Conservation (phyloP, 2,113 vertebrate genomes). For the Eupsittula cactorum region DNA sequence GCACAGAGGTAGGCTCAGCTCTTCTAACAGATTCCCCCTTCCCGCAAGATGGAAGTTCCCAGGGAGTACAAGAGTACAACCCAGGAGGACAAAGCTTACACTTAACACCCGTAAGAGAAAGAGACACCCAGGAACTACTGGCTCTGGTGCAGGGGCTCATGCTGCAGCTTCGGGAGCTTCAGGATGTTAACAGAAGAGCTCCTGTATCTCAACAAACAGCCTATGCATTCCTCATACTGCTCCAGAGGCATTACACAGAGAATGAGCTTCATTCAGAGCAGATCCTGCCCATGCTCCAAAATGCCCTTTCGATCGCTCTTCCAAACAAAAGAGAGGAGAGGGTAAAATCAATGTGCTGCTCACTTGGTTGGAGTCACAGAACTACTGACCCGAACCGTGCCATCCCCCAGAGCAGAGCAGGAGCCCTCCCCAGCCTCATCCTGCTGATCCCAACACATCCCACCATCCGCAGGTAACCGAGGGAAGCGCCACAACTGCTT, state of each 20-base stretch:
- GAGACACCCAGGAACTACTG: not conserved
- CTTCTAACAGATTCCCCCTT: not conserved
- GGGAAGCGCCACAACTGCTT: not conserved
- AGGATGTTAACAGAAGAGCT: rapidly evolving
- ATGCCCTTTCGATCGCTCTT: not conserved
- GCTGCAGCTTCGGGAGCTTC: not conserved
- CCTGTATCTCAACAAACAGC: not conserved
- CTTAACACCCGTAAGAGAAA: not conserved
- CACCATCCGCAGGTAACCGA: not conserved
- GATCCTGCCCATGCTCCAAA: not conserved
- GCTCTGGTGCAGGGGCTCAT: not conserved
- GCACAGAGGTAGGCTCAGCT: not conserved
- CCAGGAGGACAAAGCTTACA: not conserved
- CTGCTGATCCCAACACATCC: rapidly evolving
- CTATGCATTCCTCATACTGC: not conserved
- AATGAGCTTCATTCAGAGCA: not conserved
- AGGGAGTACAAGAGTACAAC: rapidly evolving
- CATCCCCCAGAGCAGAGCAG: not conserved
- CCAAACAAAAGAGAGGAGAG: not conserved
- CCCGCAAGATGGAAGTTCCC: not conserved
- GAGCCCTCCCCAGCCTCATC: not conserved
- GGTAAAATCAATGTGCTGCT: not conserved
- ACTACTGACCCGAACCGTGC: not conserved
- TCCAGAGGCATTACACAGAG: not conserved
- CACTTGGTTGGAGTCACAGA: not conserved